phyloP scores from a whole-genome alignment of 2,888 invertebrate species.

The Ctena decussata region DNA sequence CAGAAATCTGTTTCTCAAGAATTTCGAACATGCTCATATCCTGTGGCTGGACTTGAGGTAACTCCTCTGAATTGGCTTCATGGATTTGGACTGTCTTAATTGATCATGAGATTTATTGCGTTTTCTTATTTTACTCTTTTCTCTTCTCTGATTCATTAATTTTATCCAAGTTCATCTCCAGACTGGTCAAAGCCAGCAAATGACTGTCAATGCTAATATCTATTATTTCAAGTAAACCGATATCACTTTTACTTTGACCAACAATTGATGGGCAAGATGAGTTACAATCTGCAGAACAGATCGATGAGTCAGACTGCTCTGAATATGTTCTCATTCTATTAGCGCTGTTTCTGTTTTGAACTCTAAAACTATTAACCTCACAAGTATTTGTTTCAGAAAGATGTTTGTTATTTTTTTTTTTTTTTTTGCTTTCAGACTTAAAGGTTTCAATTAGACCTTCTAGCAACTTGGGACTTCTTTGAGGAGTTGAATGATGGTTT shows the following conservation, averaged over 20 bases:
- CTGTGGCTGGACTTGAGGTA: not conserved
- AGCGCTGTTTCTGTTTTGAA: too few species aligned
- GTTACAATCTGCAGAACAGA: not conserved
- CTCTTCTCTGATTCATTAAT: not conserved
- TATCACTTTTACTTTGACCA: not conserved
- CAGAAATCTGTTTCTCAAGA: not conserved
- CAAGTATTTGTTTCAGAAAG: not conserved
- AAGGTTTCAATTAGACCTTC: not conserved
- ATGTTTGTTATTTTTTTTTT: not conserved
- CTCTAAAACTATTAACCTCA: too few species aligned
- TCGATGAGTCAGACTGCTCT: not conserved
- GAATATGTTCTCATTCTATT: not conserved
- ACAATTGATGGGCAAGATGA: not conserved
- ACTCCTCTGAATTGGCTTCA: not conserved
- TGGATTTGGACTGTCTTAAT: too few species aligned
- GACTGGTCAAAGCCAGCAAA: not conserved
- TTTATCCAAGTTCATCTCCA: not conserved
- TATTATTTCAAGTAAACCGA: not conserved
- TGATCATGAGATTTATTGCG: not conserved
- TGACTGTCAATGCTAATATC: not conserved
- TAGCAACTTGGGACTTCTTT: not conserved
- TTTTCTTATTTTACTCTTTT: not conserved
- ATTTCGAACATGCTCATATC: not conserved
- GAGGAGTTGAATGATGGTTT: not conserved
- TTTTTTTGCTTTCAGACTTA: too few species aligned